Evolutionary conservation across 2,113 vertebrate species (phyloP), one percentile per base, ranked within the genome.

Genomic region (Baryphthengus martii): DNA sequence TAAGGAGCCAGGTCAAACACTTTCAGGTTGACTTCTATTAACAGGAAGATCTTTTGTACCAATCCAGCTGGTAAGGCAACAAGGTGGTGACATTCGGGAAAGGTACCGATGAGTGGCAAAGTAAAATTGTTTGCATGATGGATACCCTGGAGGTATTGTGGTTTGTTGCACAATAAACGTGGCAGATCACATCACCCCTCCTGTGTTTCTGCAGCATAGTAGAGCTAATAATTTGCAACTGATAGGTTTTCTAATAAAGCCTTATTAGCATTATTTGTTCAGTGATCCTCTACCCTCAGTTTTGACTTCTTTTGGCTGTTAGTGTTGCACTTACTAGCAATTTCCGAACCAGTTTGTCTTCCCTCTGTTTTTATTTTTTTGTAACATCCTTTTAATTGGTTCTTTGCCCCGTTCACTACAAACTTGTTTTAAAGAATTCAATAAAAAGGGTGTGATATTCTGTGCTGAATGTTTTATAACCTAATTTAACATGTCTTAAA

Each of bases 181-280:
- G 42, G 40, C 53, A 63, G 73, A 45, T 96, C 91, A 86, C 29
- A 44, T 95, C 96, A 94, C 45, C 44, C 61, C 65, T 97, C 65
- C 87, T 44, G 50, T 95, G 79, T 94, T 96, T 93, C 95, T 91
- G 72, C 76, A 95, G 72, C 13, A 44, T 55, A 78, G 85, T 55
- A 88, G 92, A 97, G 70, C 93, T 96, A 97, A 97, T 96, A 98
- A 96, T 77, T 89, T 97, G 91, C 96, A 97, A 96, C 94, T 92
- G 96, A 97, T 97, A 92, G 92, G 96, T 97, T 98, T 97, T 97
- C 93, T 97, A 96, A 97, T 93, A 97, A 96, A 97, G 72, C 49
- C 82, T 95, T 97, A 96, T 97, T 97, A 97, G 97, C 88, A 97
- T 94, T 97, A 97, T 92, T 97, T 97, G 86, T 96, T 97, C 95